These are phyloP conservation scores for Asobara japonica DNA, from an alignment of 1,140 invertebrate genomes.

Conservation along the genomic window DNA sequence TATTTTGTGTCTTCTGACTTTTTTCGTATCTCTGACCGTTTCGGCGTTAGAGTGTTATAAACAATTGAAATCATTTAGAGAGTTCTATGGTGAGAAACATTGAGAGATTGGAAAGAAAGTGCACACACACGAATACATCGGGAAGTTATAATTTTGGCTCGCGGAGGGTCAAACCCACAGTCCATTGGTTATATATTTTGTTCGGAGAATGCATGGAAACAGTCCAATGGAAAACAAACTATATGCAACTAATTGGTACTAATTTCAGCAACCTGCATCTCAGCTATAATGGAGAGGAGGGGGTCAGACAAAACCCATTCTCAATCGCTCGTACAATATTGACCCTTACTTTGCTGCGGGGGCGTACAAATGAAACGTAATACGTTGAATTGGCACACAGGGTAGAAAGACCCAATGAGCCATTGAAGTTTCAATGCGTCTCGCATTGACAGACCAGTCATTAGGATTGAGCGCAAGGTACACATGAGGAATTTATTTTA, in stretches of 20 bases:
- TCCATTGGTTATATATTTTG: too few relatives aligned
- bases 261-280: not conserved
- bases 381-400: not conserved
- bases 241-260: not conserved
- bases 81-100: too few relatives aligned
- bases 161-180: too few relatives aligned
- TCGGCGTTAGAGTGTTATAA: too few relatives aligned
- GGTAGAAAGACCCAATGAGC: slow-evolving; percentile 6
- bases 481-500: slow-evolving; percentile 6
- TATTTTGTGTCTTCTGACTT: too few relatives aligned
- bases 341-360: not conserved
- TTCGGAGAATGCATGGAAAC: not conserved
- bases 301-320: not conserved
- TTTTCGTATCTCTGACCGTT: too few relatives aligned
- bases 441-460: slow-evolving; percentile 13
- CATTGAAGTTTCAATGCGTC: slow-evolving; percentile 10
- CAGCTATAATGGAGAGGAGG: not conserved
- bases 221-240: not conserved
- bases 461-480: slow-evolving; percentile 15
- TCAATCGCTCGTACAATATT: slow-evolving; percentile 1
- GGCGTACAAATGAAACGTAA: slow-evolving; percentile 13
- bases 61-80: too few relatives aligned
- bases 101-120: too few relatives aligned
- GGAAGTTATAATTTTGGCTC: too few relatives aligned
- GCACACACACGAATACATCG: too few relatives aligned